phyloP scores from a whole-genome alignment of 2,113 vertebrate genomes.

The Passer domesticus region DNA sequence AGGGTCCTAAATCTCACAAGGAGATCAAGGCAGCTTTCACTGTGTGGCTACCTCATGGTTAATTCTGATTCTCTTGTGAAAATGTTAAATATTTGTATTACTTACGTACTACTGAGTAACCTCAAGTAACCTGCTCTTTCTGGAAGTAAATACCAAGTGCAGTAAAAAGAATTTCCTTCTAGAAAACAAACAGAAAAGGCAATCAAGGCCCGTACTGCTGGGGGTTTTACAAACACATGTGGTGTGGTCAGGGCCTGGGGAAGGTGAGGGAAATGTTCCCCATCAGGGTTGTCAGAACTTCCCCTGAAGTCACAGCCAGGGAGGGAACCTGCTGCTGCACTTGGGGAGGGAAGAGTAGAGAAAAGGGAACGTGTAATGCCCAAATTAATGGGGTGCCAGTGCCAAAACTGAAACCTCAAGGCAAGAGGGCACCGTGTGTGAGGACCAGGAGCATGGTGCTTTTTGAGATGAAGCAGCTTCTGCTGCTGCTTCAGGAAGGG shows the following conservation, averaged over 20 bases:
- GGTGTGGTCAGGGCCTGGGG: neutral
- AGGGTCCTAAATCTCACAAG: neutral
- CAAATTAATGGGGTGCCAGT: neutral
- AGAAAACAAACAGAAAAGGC: neutral
- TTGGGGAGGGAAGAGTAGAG: neutral
- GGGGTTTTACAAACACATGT: neutral
- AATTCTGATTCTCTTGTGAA: neutral
- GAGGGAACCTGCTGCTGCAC: neutral
- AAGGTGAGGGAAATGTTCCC: neutral
- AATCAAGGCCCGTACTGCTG: neutral
- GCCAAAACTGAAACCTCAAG: neutral
- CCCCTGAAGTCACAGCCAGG: neutral
- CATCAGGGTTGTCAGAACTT: neutral
- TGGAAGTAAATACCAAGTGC: neutral
- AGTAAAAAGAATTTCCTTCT: neutral
- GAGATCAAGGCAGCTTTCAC: neutral
- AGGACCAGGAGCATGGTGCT: neutral
- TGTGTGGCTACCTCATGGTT: neutral
- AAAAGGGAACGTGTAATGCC: neutral
- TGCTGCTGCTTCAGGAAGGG: neutral
- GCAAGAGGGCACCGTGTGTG: fast-evolving
- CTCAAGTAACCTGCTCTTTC: neutral
- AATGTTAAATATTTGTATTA: neutral
- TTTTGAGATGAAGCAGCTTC: neutral
- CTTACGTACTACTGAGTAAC: neutral